Conservation (phyloP, 2,797 vertebrate species). For the Esox lucius region DNA sequence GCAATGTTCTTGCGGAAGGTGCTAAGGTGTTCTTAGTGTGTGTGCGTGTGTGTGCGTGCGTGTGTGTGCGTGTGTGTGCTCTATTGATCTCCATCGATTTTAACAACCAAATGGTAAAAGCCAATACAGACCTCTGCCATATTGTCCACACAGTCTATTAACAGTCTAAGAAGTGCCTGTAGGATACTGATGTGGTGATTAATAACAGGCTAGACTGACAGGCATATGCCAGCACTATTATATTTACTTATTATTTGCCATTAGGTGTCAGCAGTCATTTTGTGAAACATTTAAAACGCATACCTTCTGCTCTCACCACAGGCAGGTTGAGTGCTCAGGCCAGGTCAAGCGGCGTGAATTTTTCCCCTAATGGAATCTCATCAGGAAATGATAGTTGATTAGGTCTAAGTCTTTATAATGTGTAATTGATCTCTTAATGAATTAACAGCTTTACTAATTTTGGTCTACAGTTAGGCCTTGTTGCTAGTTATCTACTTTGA, state of each 20-base stretch:
- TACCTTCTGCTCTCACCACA: background rate
- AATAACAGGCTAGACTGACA: background rate
- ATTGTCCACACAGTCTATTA: background rate
- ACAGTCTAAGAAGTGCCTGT: background rate
- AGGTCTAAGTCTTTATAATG: background rate
- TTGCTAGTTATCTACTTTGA: background rate
- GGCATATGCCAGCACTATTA: background rate
- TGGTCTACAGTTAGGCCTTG: background rate
- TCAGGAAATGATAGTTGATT: background rate
- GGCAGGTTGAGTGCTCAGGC: background rate
- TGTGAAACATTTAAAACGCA: background rate
- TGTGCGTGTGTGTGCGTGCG: constrained; percentile 1
- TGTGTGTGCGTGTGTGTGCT: constrained; percentile 1
- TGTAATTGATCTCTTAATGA: background rate
- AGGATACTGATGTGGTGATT: background rate
- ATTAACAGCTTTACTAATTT: background rate
- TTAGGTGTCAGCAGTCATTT: background rate
- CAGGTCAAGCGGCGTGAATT: background rate
- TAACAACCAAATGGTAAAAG: background rate
- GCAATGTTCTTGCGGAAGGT: background rate
- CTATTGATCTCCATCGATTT: background rate
- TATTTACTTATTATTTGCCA: background rate
- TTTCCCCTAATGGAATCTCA: background rate
- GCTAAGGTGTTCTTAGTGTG: background rate
- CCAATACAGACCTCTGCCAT: background rate